Base-by-base conservation (phyloP, 2,888 invertebrate species). In the Neoaliturus tenellus region DNA sequence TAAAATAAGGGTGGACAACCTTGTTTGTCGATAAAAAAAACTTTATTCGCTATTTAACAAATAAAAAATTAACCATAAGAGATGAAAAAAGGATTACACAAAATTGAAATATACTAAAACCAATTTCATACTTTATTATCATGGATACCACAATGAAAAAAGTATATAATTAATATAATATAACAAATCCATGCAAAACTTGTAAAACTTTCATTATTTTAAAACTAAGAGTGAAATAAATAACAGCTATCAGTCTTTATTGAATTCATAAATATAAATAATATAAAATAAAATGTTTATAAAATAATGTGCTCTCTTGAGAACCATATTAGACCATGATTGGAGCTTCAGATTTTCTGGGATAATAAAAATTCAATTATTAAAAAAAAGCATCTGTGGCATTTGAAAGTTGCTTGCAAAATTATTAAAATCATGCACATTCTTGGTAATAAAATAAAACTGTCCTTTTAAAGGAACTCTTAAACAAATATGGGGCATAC, bases 381-480 rank as follows among this genome's bases (percentile, higher is more conserved):
- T 69, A 69, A 69, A 69, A 69, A 35, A 69, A 69, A 69, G 17
- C 31, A 67, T 69, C 69, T 69, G 69, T 33, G 39, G 12, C 20
- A 12, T n/a, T 69, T 3, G 39, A 71, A 39, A 33, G 28, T 44
- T 28, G n/a, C 41, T 39, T 75, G 73, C 44, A 75, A 48, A 81
- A 67, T 39, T n/a, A 31, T 67, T 69, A 67, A 81, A 81, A 69
- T 81, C 48, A 69, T 67, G 81, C 31, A 20, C 39, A 44, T 81
- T 35, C 62, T 62, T 28, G 31, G 78, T 78, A 78, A 78, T 33
- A 55, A 78, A 78, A 78, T 55, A 48, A 78, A 78, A 78, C 28
- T 55, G 78, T 55, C 78, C 55, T 78, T 25, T 55, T 8, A 1
- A 35, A 55, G 55, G 48, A 35, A 55, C 44, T 2, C 78, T 25